phyloP scores from a whole-genome alignment of 2,888 invertebrate species.

The Drosophila histrio region DNA sequence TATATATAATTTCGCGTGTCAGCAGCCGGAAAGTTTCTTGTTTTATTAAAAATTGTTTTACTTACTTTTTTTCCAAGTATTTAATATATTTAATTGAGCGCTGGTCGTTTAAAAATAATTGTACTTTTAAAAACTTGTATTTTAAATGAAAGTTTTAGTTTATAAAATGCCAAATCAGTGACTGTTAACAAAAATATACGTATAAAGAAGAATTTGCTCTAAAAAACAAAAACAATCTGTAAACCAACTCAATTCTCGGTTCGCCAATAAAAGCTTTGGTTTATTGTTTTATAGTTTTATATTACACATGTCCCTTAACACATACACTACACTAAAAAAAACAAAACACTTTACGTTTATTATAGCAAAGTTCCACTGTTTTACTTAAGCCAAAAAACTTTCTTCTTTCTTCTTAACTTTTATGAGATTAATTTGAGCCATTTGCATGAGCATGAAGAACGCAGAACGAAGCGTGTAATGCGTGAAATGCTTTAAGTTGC shows the following conservation, averaged over 20 bases:
- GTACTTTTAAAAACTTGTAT: too few species aligned
- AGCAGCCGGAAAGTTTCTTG: too few species aligned
- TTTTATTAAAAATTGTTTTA: too few species aligned
- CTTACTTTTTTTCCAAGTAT: too few species aligned
- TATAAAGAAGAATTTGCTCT: too few species aligned
- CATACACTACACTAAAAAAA: background rate
- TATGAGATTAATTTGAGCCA: constrained; percentile 10
- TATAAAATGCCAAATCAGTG: too few species aligned
- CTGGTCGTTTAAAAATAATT: too few species aligned
- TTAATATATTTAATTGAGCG: too few species aligned
- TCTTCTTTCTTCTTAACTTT: constrained; percentile 5
- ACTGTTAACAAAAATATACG: too few species aligned
- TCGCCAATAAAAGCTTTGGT: background rate
- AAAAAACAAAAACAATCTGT: too few species aligned
- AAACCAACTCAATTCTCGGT: background rate
- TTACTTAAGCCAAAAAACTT: background rate
- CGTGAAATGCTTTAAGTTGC: constrained; percentile 10
- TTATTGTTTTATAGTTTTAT: background rate
- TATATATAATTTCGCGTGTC: too few species aligned
- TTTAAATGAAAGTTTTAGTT: too few species aligned
- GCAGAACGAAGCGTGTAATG: constrained; percentile 10
- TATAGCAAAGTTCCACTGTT: background rate
- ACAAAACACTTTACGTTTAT: background rate
- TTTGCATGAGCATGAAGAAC: constrained; percentile 20
- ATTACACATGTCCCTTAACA: background rate